These are phyloP conservation scores for Tachina fera DNA, from an alignment of 2,888 invertebrate genomes.

Conservation along the genomic window DNA sequence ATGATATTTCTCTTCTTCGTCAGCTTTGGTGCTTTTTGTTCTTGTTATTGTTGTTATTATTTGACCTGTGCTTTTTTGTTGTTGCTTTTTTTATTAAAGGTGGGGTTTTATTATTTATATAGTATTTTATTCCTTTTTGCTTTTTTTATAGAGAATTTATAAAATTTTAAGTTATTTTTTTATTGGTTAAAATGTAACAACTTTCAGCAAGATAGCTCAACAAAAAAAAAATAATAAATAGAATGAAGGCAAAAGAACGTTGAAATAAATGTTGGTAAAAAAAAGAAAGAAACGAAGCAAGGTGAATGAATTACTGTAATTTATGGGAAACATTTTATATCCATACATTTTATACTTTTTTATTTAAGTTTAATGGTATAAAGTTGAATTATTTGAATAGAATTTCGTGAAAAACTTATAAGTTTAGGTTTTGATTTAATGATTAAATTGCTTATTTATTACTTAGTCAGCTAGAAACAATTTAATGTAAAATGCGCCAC, in stretches of 20 bases:
- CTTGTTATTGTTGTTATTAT: conserved; percentile 64
- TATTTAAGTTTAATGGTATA: conserved; percentile 11
- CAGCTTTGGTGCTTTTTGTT: conserved; percentile 27
- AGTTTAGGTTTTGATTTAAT: conserved; percentile 7
- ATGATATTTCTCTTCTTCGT: conserved; percentile 71
- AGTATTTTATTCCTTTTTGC: conserved; percentile 9
- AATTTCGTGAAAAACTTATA: not conserved
- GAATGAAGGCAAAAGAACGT: conserved; percentile 23
- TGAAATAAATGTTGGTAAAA: conserved; percentile 34
- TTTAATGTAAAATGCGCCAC: too few species aligned
- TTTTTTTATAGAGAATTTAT: conserved; percentile 66
- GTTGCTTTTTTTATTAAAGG: conserved; percentile 63
- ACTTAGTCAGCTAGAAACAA: not conserved
- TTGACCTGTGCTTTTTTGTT: conserved; percentile 64
- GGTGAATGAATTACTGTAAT: conserved; percentile 57
- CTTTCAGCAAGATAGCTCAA: conserved; percentile 23
- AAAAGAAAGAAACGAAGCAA: conserved; percentile 11
- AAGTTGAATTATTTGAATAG: conserved; percentile 6
- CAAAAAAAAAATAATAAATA: conserved; percentile 25
- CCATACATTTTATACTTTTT: not conserved
- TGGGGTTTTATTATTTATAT: conserved; percentile 65
- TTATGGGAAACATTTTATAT: conserved; percentile 50
- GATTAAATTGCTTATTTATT: not conserved
- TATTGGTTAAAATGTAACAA: conserved; percentile 60
- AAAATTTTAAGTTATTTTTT: conserved; percentile 68